phyloP scores from a whole-genome alignment of 2,113 vertebrate species.

The Phalacrocorax brasilianus region DNA sequence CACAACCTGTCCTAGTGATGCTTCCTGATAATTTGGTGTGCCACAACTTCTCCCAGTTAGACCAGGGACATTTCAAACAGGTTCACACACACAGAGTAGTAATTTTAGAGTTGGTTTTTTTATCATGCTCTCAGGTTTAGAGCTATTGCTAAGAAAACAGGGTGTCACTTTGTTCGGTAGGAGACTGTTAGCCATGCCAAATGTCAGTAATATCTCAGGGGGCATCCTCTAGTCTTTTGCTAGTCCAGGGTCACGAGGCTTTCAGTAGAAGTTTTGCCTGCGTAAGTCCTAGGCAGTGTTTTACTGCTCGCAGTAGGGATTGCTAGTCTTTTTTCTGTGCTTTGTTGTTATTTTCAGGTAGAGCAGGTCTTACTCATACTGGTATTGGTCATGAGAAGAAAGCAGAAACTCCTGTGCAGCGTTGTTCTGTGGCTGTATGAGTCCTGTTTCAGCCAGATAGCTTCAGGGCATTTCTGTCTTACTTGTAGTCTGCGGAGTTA shows the following conservation, averaged over 20 bases:
- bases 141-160: neutral
- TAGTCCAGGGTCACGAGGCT: neutral
- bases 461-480: slow-evolving; percentile 29
- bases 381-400: neutral
- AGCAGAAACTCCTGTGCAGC: neutral
- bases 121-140: slow-evolving; percentile 17
- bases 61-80: neutral
- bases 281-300: neutral
- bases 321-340: neutral
- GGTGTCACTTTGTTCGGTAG: slow-evolving; percentile 2
- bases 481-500: neutral
- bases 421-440: neutral
- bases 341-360: slow-evolving; percentile 4
- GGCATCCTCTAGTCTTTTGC: neutral
- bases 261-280: neutral
- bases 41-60: slow-evolving; percentile 9
- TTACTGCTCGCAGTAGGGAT: neutral
- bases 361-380: neutral
- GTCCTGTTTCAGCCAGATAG: neutral
- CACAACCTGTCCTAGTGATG: slow-evolving; percentile 38
- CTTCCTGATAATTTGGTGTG: slow-evolving; percentile 31
- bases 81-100: neutral
- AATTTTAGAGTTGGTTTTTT: slow-evolving; percentile 6
- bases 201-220: neutral
- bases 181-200: neutral